Conservation (phyloP, 2,888 invertebrate genomes). For the Caradrina clavipalpis region DNA sequence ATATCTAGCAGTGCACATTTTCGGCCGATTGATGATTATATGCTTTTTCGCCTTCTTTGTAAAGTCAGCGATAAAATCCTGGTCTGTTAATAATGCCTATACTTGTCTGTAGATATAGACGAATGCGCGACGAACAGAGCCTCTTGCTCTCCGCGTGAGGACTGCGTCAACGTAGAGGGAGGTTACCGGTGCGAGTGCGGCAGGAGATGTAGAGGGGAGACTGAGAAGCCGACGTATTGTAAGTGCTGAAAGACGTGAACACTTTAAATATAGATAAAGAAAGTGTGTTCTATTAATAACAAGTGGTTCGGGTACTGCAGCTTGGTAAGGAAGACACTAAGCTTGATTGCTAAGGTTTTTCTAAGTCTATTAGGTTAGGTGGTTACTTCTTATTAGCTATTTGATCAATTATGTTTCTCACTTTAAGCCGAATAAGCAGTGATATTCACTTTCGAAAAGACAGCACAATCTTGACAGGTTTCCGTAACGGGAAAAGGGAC, state of each 20-base stretch:
- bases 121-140: conserved; percentile 92
- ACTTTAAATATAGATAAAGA: neutral
- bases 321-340: too few species aligned
- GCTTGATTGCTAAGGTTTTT: too few species aligned
- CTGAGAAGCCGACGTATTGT: conserved; percentile 71
- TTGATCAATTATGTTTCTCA: too few species aligned
- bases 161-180: conserved; percentile 95
- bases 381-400: too few species aligned
- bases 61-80: neutral
- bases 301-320: too few species aligned
- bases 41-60: neutral
- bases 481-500: too few species aligned
- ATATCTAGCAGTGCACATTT: neutral
- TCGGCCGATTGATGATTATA: neutral
- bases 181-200: conserved; percentile 93
- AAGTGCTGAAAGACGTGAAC: conserved; percentile 16
- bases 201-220: conserved; percentile 71
- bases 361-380: too few species aligned
- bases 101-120: conserved; percentile 93
- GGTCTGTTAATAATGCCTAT: neutral
- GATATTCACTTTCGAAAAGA: too few species aligned
- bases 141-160: conserved; percentile 79
- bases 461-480: too few species aligned
- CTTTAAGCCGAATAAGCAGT: too few species aligned
- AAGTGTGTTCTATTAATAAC: neutral